Percentiles rank a stretch among this genome's conserved stretches.
These are phyloP conservation scores for Metellina segmentata DNA, from an alignment of 2,888 invertebrate species.

Conservation along the genomic window DNA sequence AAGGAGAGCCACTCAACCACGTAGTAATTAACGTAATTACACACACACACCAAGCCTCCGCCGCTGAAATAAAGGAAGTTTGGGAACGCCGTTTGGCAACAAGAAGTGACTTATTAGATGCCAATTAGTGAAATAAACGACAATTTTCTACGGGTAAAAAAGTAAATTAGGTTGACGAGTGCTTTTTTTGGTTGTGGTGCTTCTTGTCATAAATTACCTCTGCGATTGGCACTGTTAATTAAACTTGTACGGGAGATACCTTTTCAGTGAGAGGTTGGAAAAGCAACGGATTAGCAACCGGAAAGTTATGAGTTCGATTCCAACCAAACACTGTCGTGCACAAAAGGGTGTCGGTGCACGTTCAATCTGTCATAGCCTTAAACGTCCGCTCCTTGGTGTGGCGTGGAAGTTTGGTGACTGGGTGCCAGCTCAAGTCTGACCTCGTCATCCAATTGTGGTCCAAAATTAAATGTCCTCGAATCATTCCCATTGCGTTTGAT, in stretches of 20 bases:
- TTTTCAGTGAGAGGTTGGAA: neutral
- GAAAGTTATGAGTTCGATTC: neutral
- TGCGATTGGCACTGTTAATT: neutral
- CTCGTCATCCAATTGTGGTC: too few species aligned
- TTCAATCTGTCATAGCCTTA: too few species aligned
- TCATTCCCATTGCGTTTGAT: too few species aligned
- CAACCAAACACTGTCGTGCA: too few species aligned
- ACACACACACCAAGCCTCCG: neutral
- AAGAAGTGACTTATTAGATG: conserved; percentile 36
- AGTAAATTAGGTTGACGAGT: neutral
- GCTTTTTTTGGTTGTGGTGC: neutral
- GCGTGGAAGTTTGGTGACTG: too few species aligned
- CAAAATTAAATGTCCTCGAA: too few species aligned
- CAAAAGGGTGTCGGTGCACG: too few species aligned
- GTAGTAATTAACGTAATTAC: conserved; percentile 60
- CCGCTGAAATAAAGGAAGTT: neutral
- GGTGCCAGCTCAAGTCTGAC: too few species aligned
- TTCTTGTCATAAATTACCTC: neutral
- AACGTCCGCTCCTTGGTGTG: too few species aligned
- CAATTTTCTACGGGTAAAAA: conserved; percentile 4
- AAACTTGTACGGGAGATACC: neutral
- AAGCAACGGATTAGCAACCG: neutral
- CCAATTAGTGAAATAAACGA: conserved; percentile 32
- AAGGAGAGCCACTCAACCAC: conserved; percentile 43
- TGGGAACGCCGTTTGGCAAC: conserved; percentile 29